Percentiles rank a stretch among this genome's conserved stretches.
phyloP scores from a whole-genome alignment of 2,888 invertebrate species.

The Nomada flava region DNA sequence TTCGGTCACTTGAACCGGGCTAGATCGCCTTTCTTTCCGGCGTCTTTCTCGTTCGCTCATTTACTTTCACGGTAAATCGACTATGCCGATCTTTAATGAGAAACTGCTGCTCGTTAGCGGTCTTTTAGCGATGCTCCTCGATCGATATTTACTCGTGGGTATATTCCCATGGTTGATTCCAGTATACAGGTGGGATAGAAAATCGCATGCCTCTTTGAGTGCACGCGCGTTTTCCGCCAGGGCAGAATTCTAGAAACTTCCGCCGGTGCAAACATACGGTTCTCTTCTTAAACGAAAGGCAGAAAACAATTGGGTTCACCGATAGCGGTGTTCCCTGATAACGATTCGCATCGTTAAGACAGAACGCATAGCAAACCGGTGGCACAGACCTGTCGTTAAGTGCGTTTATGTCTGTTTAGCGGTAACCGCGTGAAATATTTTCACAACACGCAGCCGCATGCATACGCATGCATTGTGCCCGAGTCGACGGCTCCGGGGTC shows the following conservation, averaged over 20 bases:
- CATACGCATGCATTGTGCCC: slow-evolving; percentile 58
- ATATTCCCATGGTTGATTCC: background rate
- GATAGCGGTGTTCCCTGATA: background rate
- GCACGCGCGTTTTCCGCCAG: too few relatives aligned
- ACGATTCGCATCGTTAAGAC: slow-evolving; percentile 56
- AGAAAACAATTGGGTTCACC: too few relatives aligned
- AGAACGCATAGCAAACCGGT: slow-evolving; percentile 46
- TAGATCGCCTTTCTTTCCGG: background rate
- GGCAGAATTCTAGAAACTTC: too few relatives aligned
- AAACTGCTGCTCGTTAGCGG: slow-evolving; percentile 55
- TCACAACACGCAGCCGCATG: slow-evolving; percentile 52
- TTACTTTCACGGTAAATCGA: slow-evolving; percentile 36
- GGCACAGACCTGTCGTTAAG: slow-evolving; percentile 67
- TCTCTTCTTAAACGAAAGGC: too few relatives aligned
- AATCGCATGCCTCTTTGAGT: too few relatives aligned
- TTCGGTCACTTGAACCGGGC: background rate
- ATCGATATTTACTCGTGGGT: slow-evolving; percentile 28
- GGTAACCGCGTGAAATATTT: slow-evolving; percentile 67
- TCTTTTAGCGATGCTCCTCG: slow-evolving; percentile 27
- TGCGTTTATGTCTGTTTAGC: slow-evolving; percentile 71
- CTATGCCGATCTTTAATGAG: slow-evolving; percentile 51
- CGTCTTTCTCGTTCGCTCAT: slow-evolving; percentile 18
- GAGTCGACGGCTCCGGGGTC: slow-evolving; percentile 64
- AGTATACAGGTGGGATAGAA: too few relatives aligned
- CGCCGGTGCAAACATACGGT: too few relatives aligned